Conservation (phyloP, 2,888 invertebrate genomes). For the Ophion ventricosus region DNA sequence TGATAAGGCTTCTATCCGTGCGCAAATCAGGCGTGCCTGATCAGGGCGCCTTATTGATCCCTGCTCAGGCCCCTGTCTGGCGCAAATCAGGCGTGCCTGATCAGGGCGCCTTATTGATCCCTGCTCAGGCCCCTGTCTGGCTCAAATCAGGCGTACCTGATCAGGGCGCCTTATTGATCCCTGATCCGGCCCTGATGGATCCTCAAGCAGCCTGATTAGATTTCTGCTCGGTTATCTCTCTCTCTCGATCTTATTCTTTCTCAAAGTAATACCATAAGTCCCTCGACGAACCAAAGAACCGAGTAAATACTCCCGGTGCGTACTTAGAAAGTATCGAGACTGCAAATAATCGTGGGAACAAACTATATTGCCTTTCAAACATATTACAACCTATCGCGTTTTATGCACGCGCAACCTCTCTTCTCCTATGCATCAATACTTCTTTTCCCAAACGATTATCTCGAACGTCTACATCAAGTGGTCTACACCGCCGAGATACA, state of each 20-base stretch:
- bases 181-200: too few species aligned
- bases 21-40: too few species aligned
- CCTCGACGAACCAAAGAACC: background rate
- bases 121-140: too few species aligned
- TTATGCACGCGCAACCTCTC: background rate
- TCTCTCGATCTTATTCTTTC: background rate
- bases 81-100: too few species aligned
- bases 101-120: too few species aligned
- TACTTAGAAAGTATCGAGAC: background rate
- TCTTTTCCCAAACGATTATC: conserved; percentile 31
- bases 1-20: too few species aligned
- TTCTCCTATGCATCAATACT: background rate
- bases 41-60: too few species aligned
- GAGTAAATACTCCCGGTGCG: background rate
- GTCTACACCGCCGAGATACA: conserved; percentile 24
- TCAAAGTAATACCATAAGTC: background rate
- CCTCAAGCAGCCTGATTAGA: too few species aligned
- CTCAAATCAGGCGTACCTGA: too few species aligned
- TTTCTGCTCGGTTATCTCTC: too few species aligned
- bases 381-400: conserved; percentile 17
- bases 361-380: conserved; percentile 1
- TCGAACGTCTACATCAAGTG: conserved; percentile 34
- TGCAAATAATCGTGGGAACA: background rate
- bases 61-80: too few species aligned
- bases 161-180: too few species aligned